Base-by-base conservation (phyloP, 2,888 invertebrate genomes). In the Unio pictorum region DNA sequence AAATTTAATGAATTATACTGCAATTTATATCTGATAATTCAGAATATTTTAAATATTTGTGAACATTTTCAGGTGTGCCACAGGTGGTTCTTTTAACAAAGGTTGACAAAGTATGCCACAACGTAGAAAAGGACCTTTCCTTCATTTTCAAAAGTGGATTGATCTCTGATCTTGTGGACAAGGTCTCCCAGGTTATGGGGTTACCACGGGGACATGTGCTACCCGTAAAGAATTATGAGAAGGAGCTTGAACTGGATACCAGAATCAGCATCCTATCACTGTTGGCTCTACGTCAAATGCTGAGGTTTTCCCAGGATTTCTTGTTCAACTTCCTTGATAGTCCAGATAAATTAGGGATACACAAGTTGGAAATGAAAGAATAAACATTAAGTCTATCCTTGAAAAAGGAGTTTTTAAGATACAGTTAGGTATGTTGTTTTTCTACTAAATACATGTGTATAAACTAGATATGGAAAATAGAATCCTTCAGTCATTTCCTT, bases 1-100 rank as follows among this genome's bases (percentile, higher is more conserved):
- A 81, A 83, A 66, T 71, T 83, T 6, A 81, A 83, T 69, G 70
- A 76, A 26, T 69, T 78, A 0, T 80, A 77, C 60, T 59, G 66
- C n/a, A 64, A 68, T n/a, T 69, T 66, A n/a, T 66, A 72, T 55
- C 67, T 76, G 67, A 28, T 75, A 18, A 15, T 61, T 28, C 28
- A 61, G 23, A n/a, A 6, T 18, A 30, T 62, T 62, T 18, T 26
- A 30, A 23, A 62, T 15, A 34, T 6, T 30, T 30, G 4, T 30
- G 30, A 30, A 30, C 30, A 30, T 30, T 30, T 30, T 30, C 30
- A 30, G 30, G 7, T 30, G 30, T 30, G 7, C 30, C 30, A 30
- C 30, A 30, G 7, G 30, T 6, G 30, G 30, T 30, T 30, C 30
- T 30, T 30, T 30, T 30, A 6, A 30, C 30, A 30, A 6, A 30